Evolutionary conservation across 2,888 invertebrate species (phyloP), one percentile per base, ranked within the genome.

Genomic region (Dryocosmus kuriphilus): DNA sequence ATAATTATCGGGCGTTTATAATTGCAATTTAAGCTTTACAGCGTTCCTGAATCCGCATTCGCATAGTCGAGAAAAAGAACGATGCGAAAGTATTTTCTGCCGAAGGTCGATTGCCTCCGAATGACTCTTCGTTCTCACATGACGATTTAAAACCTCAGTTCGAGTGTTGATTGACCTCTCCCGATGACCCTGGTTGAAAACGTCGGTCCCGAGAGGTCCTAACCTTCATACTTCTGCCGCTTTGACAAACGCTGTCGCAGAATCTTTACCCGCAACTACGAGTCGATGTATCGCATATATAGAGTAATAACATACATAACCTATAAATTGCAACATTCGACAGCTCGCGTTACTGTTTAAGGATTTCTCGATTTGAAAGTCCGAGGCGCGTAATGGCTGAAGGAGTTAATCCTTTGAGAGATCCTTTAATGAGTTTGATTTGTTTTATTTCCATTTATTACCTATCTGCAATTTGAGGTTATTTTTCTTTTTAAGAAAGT

Each of bases 1-100:
- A 90, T 90, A 89, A 89, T 90, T 86, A 81, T 82, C 82, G 77
- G 84, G 79, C 77, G 83, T 78, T 84, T 90, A 90, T 90, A 89
- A 88, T 90, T 90, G 90, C 84, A 76, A 82, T 85, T 84, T 78
- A 80, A 79, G 80, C 80, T 32, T 78, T 61, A 67, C 74, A 27
- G 32, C 51, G 51, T 74, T 57, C 60, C 8, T 79, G 80, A 77
- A 78, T 78, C 75, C 81, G 78, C 79, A 76, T 81, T 80, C 41
- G 77, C 71, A 51, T 81, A 78, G 74, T 27, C 55, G 57, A 71
- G 67, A 79, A 81, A 82, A 79, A 78, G 75, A 77, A 65, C 60
- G 71, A 51, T 51, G 27, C 51, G 46, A 71, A 71, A 71, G 71
- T 38, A 65, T 35, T 46, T 30, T 46, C 51, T 55, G n/a, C 51